Base-by-base conservation (phyloP, 2,888 invertebrate genomes). In the Drosophila algonquin region DNA sequence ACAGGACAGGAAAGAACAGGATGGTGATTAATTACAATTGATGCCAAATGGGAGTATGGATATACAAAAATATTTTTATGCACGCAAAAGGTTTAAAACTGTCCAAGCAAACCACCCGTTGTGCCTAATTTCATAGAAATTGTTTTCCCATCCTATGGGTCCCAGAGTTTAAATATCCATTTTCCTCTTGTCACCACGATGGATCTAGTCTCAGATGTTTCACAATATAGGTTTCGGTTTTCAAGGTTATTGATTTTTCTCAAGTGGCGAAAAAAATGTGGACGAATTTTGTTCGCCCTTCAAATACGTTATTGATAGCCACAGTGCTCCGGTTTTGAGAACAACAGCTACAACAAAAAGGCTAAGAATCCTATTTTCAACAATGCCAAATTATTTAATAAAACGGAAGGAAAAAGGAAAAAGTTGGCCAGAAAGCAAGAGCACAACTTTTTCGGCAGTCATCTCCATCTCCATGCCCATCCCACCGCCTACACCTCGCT, bases 401-500 rank as follows among this genome's bases (percentile, higher is more conserved):
- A 70, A 76, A 67, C 64, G 63, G 62, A 64, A 55, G 64, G 60
- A 60, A 77, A 63, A 60, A 55, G 62, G 60, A 63, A 77, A 65
- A 60, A 64, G 63, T 6, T 75, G 61, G 46, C 44, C 59, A 53
- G 24, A 45, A 30, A 68, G 12, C 10, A 51, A 16, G 52, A 58
- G 44, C 58, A 54, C 50, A 48, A 69, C 62, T 61, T 76, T 75
- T 72, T 56, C 59, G 60, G 72, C 75, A 68, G 52, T 70, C 64
- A 64, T 56, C 63, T 52, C n/a, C 48, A 45, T 27, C 35, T 14
- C 40, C 6, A n/a, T 24, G 18, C 21, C 51, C 44, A 35, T 21
- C 40, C 32, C 16, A 10, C 16, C 16, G 8, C 40, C 21, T 21
- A 27, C 55, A 58, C 35, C 47, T 40, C 40, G 40, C 14, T 14